Base-by-base conservation (phyloP, 2,888 invertebrate species). In the Apoderus coryli region DNA sequence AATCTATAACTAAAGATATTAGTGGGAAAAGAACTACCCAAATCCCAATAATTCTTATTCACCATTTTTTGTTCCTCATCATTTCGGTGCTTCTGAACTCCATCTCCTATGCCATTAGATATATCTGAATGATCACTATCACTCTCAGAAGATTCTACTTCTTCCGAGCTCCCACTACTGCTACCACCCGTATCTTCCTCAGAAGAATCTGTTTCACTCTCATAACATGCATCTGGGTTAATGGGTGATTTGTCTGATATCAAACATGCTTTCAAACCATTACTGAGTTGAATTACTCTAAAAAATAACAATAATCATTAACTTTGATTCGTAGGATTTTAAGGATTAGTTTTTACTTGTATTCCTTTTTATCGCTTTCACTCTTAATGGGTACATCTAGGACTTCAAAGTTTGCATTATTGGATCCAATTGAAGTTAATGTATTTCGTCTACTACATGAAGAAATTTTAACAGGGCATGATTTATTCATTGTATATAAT, bases 291-390 rank as follows among this genome's bases (percentile, higher is more conserved):
- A 29, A 79, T 64, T 2, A 72, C 69, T 52, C 76, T 76, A 43
- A 31, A 59, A 47, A 19, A 22, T 10, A 14, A 15, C 7, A 24
- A 9, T 16, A 9, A 9, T 7, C 6, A 9, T 16, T 16, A 7
- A 16, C 9, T 9, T 16, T 16, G 6, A 16, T 9, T 9, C 7
- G 10, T 10, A 24, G 10, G n/a, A 23, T 22, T 29, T 2, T 25
- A 32, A 29, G 9, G 11, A 28, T n/a, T 22, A 16, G 22, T 9
- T 32, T 10, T 16, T 41, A 40, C 28, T 70, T 78, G 52, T 84
- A 84, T 33, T 72, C 60, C 51, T 84, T 85, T 51, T 76, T 76
- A 56, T 85, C 85, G 41, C 72, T 73, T 32, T 65, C 66, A 28
- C 82, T 80, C 58, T 81, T 79, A 16, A 69, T 64, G 6, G 84